Base-by-base conservation (phyloP, 2,888 invertebrate genomes). In the Ethmia dodecea region DNA sequence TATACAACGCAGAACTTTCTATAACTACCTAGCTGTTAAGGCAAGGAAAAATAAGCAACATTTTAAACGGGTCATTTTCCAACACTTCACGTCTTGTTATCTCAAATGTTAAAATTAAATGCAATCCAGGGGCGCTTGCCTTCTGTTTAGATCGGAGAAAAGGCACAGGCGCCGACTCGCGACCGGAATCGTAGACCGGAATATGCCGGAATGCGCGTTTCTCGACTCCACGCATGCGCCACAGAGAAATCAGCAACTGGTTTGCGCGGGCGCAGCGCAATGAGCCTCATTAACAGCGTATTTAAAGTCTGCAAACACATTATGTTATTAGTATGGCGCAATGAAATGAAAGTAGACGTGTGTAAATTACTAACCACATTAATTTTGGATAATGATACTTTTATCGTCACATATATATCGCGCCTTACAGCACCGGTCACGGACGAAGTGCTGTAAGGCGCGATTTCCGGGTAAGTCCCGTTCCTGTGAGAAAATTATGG, bases 281-380 rank as follows among this genome's bases (percentile, higher is more conserved):
- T 35, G 35, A 27, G 39, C 26, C 54, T 57, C 61, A 62, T 65
- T 67, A 63, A 50, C 54, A 46, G 52, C 57, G 48, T 54, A 53
- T 55, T 60, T 52, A 55, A 43, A 52, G 38, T 56, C 50, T 43
- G 45, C 49, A 49, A 54, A 50, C 50, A 47, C 31, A 46, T 38
- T 47, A 40, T 39, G 34, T 42, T 40, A 47, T 24, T 13, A 22
- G 22, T 31, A 13, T 43, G 43, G 42, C 40, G 40, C 55, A 57
- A 57, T 60, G 60, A 65, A 68, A 67, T 48, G 70, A 73, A 73
- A 73, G 71, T 69, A 51, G 48, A n/a, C n/a, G n/a, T n/a, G n/a
- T n/a, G n/a, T n/a, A n/a, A n/a, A n/a, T n/a, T n/a, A n/a, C n/a
- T n/a, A n/a, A n/a, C n/a, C n/a, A n/a, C n/a, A n/a, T n/a, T n/a